phyloP scores from a whole-genome alignment of 2,113 vertebrate species.

The Pan troglodytes region NHGRI_mPanTro3-v2.1_pri NC_072403.2:29003501-29004000 shows the following conservation, averaged over 20 bases:
- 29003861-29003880: background rate
- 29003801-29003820: no score
- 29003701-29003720: background rate
- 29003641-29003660: background rate
- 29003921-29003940: background rate
- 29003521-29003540: slow-evolving; percentile 5
- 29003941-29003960: background rate
- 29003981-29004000: background rate
- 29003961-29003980: background rate
- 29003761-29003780: background rate
- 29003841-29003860: background rate
- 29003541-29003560: background rate
- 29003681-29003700: background rate
- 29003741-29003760: background rate
- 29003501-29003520: background rate
- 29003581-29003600: background rate
- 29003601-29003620: background rate
- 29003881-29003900: background rate
- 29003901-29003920: background rate
- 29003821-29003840: background rate
- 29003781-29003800: no score
- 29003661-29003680: background rate
- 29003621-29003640: background rate
- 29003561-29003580: background rate
- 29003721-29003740: background rate